Evolutionary conservation across 2,797 vertebrate species (phyloP).

Genomic region (Numenius phaeopus): DNA sequence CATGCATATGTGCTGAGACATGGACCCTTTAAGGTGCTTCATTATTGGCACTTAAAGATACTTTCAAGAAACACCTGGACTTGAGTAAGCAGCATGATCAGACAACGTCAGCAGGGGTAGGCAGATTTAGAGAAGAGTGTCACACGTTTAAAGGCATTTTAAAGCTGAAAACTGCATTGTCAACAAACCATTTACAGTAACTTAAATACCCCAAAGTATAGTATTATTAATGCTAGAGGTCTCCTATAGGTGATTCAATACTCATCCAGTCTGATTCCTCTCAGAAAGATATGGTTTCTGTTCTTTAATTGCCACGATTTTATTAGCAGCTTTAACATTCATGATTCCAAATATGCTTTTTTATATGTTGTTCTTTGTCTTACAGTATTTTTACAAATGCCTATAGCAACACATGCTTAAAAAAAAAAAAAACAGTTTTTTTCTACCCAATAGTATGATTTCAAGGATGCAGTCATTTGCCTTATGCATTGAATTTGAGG

Average conservation of each 20-base stretch:
- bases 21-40: background rate
- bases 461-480: slow-evolving; percentile 16
- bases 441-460: background rate
- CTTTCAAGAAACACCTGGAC: slow-evolving; percentile 59
- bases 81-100: slow-evolving; percentile 32
- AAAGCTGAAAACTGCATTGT: slow-evolving; percentile 36
- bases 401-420: background rate
- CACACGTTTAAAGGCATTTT: slow-evolving; percentile 54
- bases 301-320: background rate
- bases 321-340: background rate
- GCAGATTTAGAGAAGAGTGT: slow-evolving; percentile 14
- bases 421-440: background rate
- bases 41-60: slow-evolving; percentile 60
- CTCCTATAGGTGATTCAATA: background rate
- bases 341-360: background rate
- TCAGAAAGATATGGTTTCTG: background rate
- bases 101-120: slow-evolving; percentile 23
- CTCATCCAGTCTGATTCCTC: background rate
- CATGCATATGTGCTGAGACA: slow-evolving; percentile 35
- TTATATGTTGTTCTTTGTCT: background rate
- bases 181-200: slow-evolving; percentile 46
- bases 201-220: slow-evolving; percentile 3
- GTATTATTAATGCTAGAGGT: slow-evolving; percentile 4
- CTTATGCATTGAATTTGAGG: slow-evolving; percentile 20
- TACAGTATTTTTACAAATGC: background rate